Conservation (phyloP, 2,888 invertebrate genomes). For the Polydrusus cervinus region DNA sequence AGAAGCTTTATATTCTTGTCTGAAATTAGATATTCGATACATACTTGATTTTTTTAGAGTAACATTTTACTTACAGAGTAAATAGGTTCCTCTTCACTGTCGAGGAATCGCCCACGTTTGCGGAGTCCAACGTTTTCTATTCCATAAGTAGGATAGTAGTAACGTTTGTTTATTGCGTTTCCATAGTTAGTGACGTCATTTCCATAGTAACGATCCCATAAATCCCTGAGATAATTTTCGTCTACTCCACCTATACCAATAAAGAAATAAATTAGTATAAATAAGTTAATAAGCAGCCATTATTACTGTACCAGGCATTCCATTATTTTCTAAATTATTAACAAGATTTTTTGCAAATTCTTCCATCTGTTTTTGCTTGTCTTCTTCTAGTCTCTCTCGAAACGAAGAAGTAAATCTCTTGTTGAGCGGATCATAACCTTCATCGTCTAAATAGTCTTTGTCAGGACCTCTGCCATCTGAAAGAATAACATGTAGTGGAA, state of each 20-base stretch:
- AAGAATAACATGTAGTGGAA: slow-evolving; percentile 40
- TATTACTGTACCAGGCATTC: slow-evolving; percentile 49
- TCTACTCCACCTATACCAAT: slow-evolving; percentile 47
- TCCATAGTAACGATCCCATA: slow-evolving; percentile 72
- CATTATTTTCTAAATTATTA: slow-evolving; percentile 62
- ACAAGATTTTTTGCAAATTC: slow-evolving; percentile 65
- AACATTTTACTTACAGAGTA: slow-evolving; percentile 46
- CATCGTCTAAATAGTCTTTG: slow-evolving; percentile 63
- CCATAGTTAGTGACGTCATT: slow-evolving; percentile 62
- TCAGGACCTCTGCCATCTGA: slow-evolving; percentile 35
- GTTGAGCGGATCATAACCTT: slow-evolving; percentile 57
- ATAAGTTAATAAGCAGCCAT: background rate
- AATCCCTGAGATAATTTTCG: slow-evolving; percentile 72
- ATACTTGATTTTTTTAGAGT: no score
- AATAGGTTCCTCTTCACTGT: slow-evolving; percentile 48
- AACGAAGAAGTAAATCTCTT: slow-evolving; percentile 74
- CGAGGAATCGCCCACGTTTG: slow-evolving; percentile 62
- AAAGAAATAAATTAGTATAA: background rate
- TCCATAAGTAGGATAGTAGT: slow-evolving; percentile 65
- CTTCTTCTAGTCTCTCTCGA: slow-evolving; percentile 74
- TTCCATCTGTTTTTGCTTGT: slow-evolving; percentile 70
- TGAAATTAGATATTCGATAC: no score
- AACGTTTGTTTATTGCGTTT: slow-evolving; percentile 61
- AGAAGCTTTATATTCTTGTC: background rate
- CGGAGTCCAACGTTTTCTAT: slow-evolving; percentile 65